A percentile compares a stretch with the other conserved stretches of the same genome.
Conservation (phyloP, 2,888 invertebrate species). For the Pristionchus japonicus region DNA sequence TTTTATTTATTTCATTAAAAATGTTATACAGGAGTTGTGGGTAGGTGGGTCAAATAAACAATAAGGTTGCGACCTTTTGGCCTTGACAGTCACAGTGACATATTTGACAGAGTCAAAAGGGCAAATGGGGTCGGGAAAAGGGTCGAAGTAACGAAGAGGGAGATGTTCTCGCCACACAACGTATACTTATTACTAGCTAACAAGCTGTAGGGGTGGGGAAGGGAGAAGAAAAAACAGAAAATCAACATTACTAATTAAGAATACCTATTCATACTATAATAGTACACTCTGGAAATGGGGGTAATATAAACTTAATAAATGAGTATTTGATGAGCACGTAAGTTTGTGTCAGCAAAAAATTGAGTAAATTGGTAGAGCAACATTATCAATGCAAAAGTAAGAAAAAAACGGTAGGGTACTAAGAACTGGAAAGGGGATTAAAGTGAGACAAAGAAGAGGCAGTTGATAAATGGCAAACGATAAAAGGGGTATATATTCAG, state of each 20-base stretch:
- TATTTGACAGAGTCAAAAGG: slow-evolving; percentile 43
- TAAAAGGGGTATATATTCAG: background rate
- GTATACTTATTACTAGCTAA: background rate
- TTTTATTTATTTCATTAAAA: slow-evolving; percentile 29
- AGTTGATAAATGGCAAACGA: background rate
- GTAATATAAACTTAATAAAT: slow-evolving; percentile 1
- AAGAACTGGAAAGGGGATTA: background rate
- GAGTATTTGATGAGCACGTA: slow-evolving; percentile 26
- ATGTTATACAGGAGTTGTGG: slow-evolving; percentile 3
- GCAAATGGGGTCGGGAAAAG: background rate
- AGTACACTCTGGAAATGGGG: background rate
- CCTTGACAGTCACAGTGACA: slow-evolving; percentile 40
- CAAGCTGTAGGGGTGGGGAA: background rate
- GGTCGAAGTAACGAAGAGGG: background rate
- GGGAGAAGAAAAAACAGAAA: background rate
- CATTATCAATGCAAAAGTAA: slow-evolving; percentile 34
- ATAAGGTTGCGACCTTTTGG: slow-evolving; percentile 24
- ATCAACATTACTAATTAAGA: slow-evolving; percentile 36
- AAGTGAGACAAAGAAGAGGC: background rate
- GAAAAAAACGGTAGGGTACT: background rate
- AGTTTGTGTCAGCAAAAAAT: slow-evolving; percentile 32
- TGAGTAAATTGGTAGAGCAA: slow-evolving; percentile 29
- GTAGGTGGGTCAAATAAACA: background rate
- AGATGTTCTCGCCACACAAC: background rate
- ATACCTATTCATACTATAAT: background rate